phyloP scores from a whole-genome alignment of 2,797 vertebrate genomes.

The Enteromius unitaeniatus region DNA sequence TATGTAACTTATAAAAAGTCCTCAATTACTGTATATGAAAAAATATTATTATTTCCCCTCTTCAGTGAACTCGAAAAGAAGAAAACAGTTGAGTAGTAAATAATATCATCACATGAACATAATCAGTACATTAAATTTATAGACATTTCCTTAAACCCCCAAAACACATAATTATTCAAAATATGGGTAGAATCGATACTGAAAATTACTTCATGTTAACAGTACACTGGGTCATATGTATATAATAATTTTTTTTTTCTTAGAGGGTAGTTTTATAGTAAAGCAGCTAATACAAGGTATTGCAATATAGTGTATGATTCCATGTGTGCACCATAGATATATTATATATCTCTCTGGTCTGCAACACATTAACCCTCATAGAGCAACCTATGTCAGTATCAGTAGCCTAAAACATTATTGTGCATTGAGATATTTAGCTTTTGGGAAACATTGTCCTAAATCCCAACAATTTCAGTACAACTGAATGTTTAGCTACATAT shows the following conservation, averaged over 20 bases:
- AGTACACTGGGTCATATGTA: background rate
- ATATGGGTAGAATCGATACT: background rate
- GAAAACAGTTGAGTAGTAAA: background rate
- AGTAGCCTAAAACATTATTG: constrained; percentile 11
- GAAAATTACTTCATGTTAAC: background rate
- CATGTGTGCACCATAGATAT: constrained; percentile 1
- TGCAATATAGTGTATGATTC: background rate
- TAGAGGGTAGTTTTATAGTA: background rate
- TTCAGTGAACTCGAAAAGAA: background rate
- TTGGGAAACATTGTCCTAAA: constrained; percentile 24
- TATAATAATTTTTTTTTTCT: background rate
- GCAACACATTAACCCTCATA: constrained; percentile 2
- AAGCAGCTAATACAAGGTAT: background rate
- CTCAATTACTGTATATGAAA: background rate
- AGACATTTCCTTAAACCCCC: background rate
- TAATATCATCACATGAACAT: background rate
- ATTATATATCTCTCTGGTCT: background rate
- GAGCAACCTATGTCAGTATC: constrained; percentile 13
- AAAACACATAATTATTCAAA: background rate
- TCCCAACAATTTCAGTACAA: constrained; percentile 23
- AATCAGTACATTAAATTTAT: background rate
- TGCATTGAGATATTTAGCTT: background rate
- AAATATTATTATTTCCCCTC: too few species aligned
- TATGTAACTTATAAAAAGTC: background rate
- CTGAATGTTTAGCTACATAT: constrained; percentile 24